Evolutionary conservation across 1,140 invertebrate species (phyloP).

Genomic region (Ectropis grisescens): DNA sequence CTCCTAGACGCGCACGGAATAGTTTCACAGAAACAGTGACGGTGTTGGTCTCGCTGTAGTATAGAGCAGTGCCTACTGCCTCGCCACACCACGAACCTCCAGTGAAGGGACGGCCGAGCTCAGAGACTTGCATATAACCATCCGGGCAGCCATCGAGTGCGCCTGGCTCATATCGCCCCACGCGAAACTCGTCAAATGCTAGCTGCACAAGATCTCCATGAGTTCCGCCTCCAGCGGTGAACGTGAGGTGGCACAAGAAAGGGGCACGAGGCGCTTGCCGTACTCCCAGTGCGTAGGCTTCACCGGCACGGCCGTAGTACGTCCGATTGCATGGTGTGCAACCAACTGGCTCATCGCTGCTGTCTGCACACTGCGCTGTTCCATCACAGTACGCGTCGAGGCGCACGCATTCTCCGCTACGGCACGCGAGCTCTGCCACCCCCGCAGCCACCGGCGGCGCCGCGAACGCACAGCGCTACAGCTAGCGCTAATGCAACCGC

Average conservation of each 20-base stretch:
- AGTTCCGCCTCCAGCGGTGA: slow-evolving; percentile 86
- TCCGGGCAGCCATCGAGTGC: slow-evolving; percentile 81
- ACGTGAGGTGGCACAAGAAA: slow-evolving; percentile 89
- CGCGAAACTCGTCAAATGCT: slow-evolving; percentile 86
- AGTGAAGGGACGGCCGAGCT: slow-evolving; percentile 84
- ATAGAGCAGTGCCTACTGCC: slow-evolving; percentile 81
- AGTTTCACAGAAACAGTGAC: slow-evolving; percentile 84
- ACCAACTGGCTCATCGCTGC: slow-evolving; percentile 84
- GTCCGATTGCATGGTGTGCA: slow-evolving; percentile 90
- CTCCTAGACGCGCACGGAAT: slow-evolving; percentile 76
- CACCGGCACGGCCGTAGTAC: slow-evolving; percentile 88
- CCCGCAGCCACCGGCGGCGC: slow-evolving; percentile 72
- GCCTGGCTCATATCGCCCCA: slow-evolving; percentile 79
- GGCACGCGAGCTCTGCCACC: slow-evolving; percentile 87
- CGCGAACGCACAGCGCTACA: slow-evolving; percentile 21
- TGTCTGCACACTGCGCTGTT: slow-evolving; percentile 84
- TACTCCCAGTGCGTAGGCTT: slow-evolving; percentile 83
- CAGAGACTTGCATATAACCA: slow-evolving; percentile 87
- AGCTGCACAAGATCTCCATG: slow-evolving; percentile 89
- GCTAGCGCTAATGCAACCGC: slow-evolving; percentile 9
- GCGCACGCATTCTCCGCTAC: slow-evolving; percentile 84
- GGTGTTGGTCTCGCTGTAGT: slow-evolving; percentile 88
- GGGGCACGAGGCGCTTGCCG: slow-evolving; percentile 80
- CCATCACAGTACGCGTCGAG: slow-evolving; percentile 89
- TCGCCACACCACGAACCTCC: slow-evolving; percentile 87